phyloP scores from a whole-genome alignment of 2,113 vertebrate species.

The Accipiter cooperii region DNA sequence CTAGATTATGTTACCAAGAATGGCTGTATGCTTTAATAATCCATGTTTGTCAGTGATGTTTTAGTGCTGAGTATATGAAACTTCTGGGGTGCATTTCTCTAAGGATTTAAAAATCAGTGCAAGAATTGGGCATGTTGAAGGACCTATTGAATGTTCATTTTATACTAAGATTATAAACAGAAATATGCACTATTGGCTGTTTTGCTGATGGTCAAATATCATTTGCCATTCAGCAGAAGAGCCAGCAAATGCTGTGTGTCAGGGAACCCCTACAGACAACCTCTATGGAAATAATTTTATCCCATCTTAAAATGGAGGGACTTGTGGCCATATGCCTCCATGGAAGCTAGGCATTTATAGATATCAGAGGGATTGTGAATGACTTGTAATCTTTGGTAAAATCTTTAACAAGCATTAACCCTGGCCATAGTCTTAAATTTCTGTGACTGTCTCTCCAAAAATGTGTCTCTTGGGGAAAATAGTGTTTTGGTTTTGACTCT shows the following conservation, averaged over 20 bases:
- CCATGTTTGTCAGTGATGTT: not conserved
- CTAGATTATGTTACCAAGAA: not conserved
- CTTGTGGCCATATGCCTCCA: not conserved
- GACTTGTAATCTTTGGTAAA: not conserved
- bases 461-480: not conserved
- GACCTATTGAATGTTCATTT: not conserved
- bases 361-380: not conserved
- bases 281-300: not conserved
- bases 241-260: not conserved
- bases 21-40: not conserved
- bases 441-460: not conserved
- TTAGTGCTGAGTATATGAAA: not conserved
- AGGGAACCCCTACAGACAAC: not conserved
- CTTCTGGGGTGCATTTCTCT: not conserved
- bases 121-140: not conserved
- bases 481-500: not conserved
- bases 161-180: not conserved
- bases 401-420: conserved; percentile 9
- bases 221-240: not conserved
- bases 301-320: not conserved
- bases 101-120: not conserved
- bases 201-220: not conserved
- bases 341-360: conserved; percentile 1
- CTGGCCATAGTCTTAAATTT: not conserved
- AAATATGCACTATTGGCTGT: not conserved